phyloP scores from a whole-genome alignment of 2,113 vertebrate genomes.

The Gallinago paraguaiae region DNA sequence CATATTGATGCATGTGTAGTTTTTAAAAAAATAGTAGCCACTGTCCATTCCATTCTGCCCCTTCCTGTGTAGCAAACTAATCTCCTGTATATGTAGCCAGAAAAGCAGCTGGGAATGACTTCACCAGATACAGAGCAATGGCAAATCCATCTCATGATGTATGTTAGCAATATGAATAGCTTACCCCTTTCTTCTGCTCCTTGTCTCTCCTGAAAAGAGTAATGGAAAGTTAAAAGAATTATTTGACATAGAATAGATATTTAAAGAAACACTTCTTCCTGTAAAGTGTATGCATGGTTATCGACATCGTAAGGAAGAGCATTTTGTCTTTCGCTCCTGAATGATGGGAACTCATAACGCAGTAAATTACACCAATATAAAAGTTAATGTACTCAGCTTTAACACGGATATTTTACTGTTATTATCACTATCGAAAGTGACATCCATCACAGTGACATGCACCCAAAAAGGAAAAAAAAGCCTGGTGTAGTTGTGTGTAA shows the following conservation, averaged over 20 bases:
- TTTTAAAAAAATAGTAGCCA: not conserved
- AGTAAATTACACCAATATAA: slow-evolving; percentile 46
- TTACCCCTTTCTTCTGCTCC: not conserved
- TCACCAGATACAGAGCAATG: not conserved
- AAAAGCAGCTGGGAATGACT: not conserved
- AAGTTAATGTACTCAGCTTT: slow-evolving; percentile 62
- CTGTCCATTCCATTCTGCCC: not conserved
- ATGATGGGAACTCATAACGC: slow-evolving; percentile 5
- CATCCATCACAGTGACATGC: slow-evolving; percentile 34
- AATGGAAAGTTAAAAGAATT: slow-evolving; percentile 51
- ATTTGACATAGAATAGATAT: slow-evolving; percentile 36
- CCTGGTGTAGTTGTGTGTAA: slow-evolving; percentile 26
- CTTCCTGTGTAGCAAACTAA: not conserved
- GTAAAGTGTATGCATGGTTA: not conserved
- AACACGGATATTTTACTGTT: slow-evolving; percentile 38
- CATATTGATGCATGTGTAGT: not conserved
- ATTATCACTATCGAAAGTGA: slow-evolving; percentile 46
- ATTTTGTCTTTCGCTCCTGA: slow-evolving; percentile 36
- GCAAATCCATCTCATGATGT: not conserved
- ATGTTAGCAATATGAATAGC: not conserved
- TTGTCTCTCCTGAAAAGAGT: slow-evolving; percentile 1
- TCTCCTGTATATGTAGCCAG: not conserved
- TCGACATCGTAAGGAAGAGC: not conserved
- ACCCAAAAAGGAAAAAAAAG: not conserved
- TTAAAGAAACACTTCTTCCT: slow-evolving; percentile 56